Conservation (phyloP, 2,888 invertebrate species). For the Dicycla oo region DNA sequence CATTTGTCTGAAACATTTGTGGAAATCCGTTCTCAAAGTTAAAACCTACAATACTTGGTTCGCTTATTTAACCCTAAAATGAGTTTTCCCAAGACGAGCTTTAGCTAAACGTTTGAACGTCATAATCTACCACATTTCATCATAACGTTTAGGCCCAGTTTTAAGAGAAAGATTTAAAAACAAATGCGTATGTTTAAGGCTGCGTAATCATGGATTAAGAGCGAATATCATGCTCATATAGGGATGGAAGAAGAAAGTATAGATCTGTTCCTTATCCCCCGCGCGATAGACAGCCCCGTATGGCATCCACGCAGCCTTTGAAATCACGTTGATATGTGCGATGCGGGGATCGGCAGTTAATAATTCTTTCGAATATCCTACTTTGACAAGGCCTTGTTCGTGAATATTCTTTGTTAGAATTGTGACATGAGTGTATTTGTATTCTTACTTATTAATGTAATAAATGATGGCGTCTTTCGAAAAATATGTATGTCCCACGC, state of each 20-base stretch:
- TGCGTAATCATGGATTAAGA: conserved; percentile 52
- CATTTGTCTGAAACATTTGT: conserved; percentile 14
- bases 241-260: conserved; percentile 33
- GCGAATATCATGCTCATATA: conserved; percentile 46
- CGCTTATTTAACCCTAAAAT: conserved; percentile 44
- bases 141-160: conserved; percentile 44
- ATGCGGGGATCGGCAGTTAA: conserved; percentile 44
- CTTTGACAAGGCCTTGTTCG: conserved; percentile 19
- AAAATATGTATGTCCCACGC: background rate
- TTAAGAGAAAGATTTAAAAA: conserved; percentile 55
- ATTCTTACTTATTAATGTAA: background rate
- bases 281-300: conserved; percentile 50
- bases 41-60: conserved; percentile 30
- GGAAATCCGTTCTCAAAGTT: conserved; percentile 13
- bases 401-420: conserved; percentile 7
- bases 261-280: conserved; percentile 54
- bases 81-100: conserved; percentile 33
- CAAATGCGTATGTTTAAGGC: conserved; percentile 35
- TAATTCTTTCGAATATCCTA: conserved; percentile 51
- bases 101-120: conserved; percentile 41
- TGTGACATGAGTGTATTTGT: background rate
- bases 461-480: background rate
- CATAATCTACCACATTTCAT: conserved; percentile 55
- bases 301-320: conserved; percentile 49
- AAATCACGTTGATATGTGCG: conserved; percentile 54